Evolutionary conservation across 2,888 invertebrate species (phyloP), one percentile per base, ranked within the genome.

Genomic region (Cheilosia urbana): DNA sequence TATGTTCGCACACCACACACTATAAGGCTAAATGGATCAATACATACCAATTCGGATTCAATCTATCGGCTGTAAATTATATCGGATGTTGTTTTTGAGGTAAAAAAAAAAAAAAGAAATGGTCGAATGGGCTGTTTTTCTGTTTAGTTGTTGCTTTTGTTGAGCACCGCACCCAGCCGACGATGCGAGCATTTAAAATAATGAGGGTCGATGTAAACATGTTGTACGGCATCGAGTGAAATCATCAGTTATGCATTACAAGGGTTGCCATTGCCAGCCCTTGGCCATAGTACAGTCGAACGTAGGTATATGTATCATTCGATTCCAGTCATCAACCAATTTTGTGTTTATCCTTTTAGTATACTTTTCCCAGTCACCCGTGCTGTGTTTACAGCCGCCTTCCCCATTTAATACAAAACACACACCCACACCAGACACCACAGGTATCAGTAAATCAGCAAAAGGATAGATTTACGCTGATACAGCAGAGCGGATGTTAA

Each of bases 171-270:
- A 42, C 21, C 4, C 34, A n/a, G 21, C 13, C 19, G 68, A 68
- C 21, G 9, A 47, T 65, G 49, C 82, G 72, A 72, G 58, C 68
- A 83, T 78, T 78, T 37, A 63, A 73, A 78, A 72, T 82, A 83
- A 83, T 83, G 78, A 83, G 83, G 83, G 83, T 78, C 83, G 73
- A 83, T 62, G 83, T 78, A 73, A 78, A 63, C 68, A 78, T 73
- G 77, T 69, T 83, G 73, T 73, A 58, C 78, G 73, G 78, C 83
- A 83, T 73, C 57, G 62, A 78, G 63, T 73, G 68, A 69, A 83
- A 73, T 73, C 83, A 83, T 83, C 78, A 83, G 78, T 83, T 83
- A 83, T 83, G 78, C 78, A 73, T 78, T 78, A 78, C 49, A 83
- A 78, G 73, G 83, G 83, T 78, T 82, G 51, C 55, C 19, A 19